phyloP scores from a whole-genome alignment of 2,113 vertebrate species.

The Muntiacus reevesi region DNA sequence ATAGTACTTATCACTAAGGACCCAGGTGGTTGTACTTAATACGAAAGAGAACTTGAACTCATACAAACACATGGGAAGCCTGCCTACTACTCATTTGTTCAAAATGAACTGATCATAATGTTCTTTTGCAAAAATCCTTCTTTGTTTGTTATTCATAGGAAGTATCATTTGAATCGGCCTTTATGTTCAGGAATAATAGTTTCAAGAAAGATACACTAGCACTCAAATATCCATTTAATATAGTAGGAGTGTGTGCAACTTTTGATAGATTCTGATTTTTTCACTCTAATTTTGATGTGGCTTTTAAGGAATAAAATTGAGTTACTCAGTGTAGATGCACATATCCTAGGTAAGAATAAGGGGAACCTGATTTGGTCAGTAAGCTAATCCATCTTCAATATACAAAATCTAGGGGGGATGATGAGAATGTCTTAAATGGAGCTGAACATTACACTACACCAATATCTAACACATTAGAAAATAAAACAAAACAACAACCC shows the following conservation, averaged over 20 bases:
- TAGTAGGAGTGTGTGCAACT: background rate
- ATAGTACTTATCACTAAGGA: background rate
- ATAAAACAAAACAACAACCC: background rate
- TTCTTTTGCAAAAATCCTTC: background rate
- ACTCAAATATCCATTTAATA: background rate
- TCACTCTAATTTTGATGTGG: background rate
- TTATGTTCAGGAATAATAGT: background rate
- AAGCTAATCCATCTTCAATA: background rate
- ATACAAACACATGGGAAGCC: background rate
- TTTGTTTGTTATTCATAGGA: background rate
- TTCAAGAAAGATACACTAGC: background rate
- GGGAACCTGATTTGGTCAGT: background rate
- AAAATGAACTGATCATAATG: conserved; percentile 17
- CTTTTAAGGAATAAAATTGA: background rate
- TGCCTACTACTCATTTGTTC: conserved; percentile 3
- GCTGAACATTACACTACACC: background rate
- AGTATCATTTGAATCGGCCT: background rate
- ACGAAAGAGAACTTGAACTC: background rate
- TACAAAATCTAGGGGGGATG: background rate
- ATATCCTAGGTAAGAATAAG: background rate
- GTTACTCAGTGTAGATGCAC: background rate
- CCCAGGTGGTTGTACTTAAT: background rate
- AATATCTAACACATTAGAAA: background rate
- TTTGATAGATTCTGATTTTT: background rate
- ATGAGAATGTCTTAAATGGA: background rate